Conservation (phyloP, 1,140 invertebrate genomes). For the Calliphora vicina region DNA sequence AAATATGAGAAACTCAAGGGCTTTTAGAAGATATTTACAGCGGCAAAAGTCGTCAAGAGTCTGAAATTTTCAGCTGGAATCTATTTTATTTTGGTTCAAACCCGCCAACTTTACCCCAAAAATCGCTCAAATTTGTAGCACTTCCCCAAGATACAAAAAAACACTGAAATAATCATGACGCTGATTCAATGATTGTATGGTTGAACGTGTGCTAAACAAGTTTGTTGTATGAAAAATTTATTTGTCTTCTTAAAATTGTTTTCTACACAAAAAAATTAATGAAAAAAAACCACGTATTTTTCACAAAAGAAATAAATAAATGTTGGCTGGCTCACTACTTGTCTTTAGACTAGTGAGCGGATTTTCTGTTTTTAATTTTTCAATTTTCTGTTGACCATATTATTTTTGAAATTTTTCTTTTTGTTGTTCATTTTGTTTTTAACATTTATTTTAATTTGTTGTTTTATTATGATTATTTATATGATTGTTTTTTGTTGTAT, state of each 20-base stretch:
- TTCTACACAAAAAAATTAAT: background rate
- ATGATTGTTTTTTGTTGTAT: background rate
- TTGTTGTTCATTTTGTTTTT: background rate
- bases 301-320: background rate
- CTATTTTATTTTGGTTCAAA: no score
- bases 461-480: background rate
- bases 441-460: slow-evolving; percentile 2
- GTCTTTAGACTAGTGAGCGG: background rate
- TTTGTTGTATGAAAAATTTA: background rate
- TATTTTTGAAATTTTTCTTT: background rate
- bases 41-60: no score
- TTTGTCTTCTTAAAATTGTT: background rate
- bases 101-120: no score
- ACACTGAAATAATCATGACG: background rate
- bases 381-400: background rate
- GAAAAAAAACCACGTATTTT: background rate
- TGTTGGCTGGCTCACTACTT: background rate
- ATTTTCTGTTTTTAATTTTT: background rate
- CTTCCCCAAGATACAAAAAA: background rate
- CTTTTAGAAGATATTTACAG: no score
- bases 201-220: background rate
- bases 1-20: no score
- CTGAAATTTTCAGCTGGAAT: no score
- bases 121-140: background rate
- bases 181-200: background rate